These are phyloP conservation scores for Leptoclinus maculatus DNA, from an alignment of 2,797 vertebrate genomes.

Conservation along the genomic window DNA sequence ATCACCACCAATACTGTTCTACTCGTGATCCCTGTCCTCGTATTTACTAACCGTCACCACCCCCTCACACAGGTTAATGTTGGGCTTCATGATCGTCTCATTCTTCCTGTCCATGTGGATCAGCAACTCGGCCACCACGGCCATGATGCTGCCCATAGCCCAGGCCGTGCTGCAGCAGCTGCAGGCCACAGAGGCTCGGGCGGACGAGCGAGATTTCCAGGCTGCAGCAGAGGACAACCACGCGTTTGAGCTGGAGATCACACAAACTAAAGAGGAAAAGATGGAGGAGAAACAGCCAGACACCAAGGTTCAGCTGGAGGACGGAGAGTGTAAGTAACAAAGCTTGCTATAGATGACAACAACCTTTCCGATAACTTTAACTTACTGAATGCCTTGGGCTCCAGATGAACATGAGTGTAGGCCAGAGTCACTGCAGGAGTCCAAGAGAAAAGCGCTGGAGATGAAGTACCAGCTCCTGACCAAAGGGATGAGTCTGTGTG, in stretches of 20 bases:
- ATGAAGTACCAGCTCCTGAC: slow-evolving; percentile 80
- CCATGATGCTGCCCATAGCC: slow-evolving; percentile 97
- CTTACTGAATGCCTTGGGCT: not conserved
- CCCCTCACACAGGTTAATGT: slow-evolving; percentile 84
- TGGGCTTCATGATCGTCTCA: slow-evolving; percentile 94
- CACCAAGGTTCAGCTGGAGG: slow-evolving; percentile 7
- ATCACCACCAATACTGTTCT: too few relatives aligned
- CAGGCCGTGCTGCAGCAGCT: slow-evolving; percentile 91
- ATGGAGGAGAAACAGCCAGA: slow-evolving; percentile 42
- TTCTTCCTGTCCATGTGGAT: slow-evolving; percentile 99
- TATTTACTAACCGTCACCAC: not conserved
- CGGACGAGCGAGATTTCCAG: slow-evolving; percentile 59
- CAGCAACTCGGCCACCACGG: slow-evolving; percentile 94
- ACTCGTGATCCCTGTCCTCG: not conserved
- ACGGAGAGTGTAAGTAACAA: slow-evolving; percentile 50
- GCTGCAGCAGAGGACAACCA: slow-evolving; percentile 59
- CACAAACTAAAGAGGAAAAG: slow-evolving; percentile 13
- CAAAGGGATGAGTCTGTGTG: slow-evolving; percentile 90
- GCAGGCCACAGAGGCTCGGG: slow-evolving; percentile 74
- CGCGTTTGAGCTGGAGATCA: slow-evolving; percentile 65
- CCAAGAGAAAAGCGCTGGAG: slow-evolving; percentile 55
- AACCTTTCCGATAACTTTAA: not conserved
- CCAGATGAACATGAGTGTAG: slow-evolving; percentile 51
- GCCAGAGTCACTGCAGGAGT: slow-evolving; percentile 18
- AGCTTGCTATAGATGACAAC: not conserved